Conservation (phyloP, 2,113 vertebrate genomes). For the Lanius ludovicianus region DNA sequence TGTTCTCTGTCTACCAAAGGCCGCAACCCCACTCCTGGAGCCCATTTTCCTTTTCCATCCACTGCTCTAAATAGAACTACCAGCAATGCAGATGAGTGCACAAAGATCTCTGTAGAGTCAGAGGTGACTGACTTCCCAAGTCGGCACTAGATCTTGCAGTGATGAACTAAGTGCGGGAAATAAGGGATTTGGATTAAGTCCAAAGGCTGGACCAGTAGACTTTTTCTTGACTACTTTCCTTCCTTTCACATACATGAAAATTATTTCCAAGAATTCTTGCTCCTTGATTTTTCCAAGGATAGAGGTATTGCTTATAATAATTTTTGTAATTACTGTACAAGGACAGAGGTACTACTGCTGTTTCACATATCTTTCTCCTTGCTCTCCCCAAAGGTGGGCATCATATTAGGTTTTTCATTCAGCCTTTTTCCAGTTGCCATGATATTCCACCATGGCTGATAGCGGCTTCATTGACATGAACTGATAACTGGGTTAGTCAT, state of each 20-base stretch:
- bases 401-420: not conserved
- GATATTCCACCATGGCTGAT: not conserved
- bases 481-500: not conserved
- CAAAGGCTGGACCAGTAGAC: not conserved
- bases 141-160: not conserved
- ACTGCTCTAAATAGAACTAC: not conserved
- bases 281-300: not conserved
- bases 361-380: not conserved
- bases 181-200: not conserved
- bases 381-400: not conserved
- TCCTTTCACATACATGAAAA: not conserved
- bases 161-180: not conserved
- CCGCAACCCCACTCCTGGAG: not conserved
- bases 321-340: not conserved
- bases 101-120: not conserved
- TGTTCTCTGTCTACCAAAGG: not conserved
- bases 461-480: not conserved
- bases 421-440: not conserved
- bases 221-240: not conserved
- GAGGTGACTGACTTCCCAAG: not conserved
- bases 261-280: not conserved
- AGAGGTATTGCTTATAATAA: not conserved
- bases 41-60: not conserved
- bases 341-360: not conserved
- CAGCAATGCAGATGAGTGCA: not conserved